phyloP scores from a whole-genome alignment of 2,888 invertebrate genomes.

The Urechis unicinctus region DNA sequence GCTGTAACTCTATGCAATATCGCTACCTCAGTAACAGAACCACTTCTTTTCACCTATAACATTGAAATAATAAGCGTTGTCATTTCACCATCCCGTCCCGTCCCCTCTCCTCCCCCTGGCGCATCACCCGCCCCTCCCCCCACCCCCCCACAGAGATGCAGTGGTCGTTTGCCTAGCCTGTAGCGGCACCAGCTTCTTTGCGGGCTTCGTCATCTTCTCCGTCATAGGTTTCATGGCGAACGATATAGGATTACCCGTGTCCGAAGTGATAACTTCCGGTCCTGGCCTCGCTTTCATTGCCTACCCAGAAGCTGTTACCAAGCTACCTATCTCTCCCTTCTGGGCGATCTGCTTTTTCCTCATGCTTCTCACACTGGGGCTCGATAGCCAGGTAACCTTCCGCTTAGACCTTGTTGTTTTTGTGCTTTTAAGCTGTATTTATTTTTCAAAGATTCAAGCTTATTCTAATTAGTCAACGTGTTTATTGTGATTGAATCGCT shows the following conservation, averaged over 20 bases:
- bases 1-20: too few species aligned
- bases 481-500: too few species aligned
- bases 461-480: too few species aligned
- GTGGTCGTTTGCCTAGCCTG: slow-evolving; percentile 11
- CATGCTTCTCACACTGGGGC: slow-evolving; percentile 33
- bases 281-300: slow-evolving; percentile 11
- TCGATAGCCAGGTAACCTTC: slow-evolving; percentile 13
- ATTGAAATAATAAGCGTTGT: too few species aligned
- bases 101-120: too few species aligned
- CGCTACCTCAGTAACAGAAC: too few species aligned
- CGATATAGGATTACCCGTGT: slow-evolving; percentile 6
- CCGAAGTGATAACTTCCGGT: slow-evolving; percentile 10
- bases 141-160: slow-evolving; percentile 8
- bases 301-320: slow-evolving; percentile 15
- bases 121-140: too few species aligned
- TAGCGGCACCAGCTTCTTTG: slow-evolving; percentile 13
- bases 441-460: too few species aligned
- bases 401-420: too few species aligned
- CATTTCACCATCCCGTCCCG: too few species aligned
- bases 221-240: slow-evolving; percentile 16
- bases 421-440: too few species aligned
- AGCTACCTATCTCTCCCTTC: slow-evolving; percentile 37
- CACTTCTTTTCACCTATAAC: too few species aligned
- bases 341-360: slow-evolving; percentile 42
- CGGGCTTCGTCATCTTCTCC: slow-evolving; percentile 17